Conservation (phyloP, 2,888 invertebrate genomes). For the Osedax frankpressi region DNA sequence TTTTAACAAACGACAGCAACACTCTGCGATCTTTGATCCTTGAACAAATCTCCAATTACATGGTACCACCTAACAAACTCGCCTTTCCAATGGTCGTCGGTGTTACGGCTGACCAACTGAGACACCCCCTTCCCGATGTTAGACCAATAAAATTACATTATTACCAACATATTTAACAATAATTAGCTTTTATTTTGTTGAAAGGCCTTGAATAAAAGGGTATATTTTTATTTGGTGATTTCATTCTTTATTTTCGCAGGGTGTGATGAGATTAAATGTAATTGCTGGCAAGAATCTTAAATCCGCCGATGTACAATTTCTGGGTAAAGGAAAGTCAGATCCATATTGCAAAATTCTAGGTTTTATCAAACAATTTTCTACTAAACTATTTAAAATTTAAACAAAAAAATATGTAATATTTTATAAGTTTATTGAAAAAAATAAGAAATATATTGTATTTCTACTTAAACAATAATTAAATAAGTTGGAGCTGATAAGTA, state of each 20-base stretch:
- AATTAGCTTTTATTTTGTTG: too few species aligned
- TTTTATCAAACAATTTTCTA: too few species aligned
- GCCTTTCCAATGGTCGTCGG: slow-evolving; percentile 74
- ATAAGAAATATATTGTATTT: background rate
- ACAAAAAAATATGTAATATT: too few species aligned
- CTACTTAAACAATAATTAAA: too few species aligned
- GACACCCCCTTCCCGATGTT: slow-evolving; percentile 84
- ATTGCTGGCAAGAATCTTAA: slow-evolving; percentile 86
- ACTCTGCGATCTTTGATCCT: slow-evolving; percentile 71
- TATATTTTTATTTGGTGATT: too few species aligned
- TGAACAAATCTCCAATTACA: slow-evolving; percentile 77
- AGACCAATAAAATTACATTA: too few species aligned
- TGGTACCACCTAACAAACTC: slow-evolving; percentile 90
- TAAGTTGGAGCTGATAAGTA: slow-evolving; percentile 85
- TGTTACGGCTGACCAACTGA: slow-evolving; percentile 65
- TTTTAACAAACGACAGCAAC: too few species aligned
- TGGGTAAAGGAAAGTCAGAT: slow-evolving; percentile 92
- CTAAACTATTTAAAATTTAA: too few species aligned
- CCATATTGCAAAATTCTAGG: slow-evolving; percentile 68
- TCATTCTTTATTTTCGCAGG: slow-evolving; percentile 53
- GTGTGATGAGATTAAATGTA: slow-evolving; percentile 80
- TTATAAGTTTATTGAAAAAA: background rate
- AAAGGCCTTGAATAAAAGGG: too few species aligned
- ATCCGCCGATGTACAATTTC: slow-evolving; percentile 82
- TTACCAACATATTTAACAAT: too few species aligned